phyloP scores from a whole-genome alignment of 2,797 vertebrate genomes.

The Rhabdomys pumilio region DNA sequence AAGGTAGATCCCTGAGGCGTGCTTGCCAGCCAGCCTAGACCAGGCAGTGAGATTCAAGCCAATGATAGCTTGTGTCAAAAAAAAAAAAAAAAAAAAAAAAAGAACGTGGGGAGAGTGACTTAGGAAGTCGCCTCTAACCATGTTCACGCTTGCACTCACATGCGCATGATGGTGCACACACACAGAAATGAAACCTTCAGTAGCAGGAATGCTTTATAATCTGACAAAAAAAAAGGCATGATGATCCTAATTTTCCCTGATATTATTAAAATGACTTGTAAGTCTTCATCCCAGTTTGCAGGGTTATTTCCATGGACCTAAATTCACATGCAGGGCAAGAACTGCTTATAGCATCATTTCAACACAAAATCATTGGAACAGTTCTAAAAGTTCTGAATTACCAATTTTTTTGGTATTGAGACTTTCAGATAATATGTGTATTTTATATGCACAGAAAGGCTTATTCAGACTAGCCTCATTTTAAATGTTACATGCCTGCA shows the following conservation, averaged over 20 bases:
- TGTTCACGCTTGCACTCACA: rapidly evolving
- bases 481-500: neutral
- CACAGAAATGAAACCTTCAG: neutral
- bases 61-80: neutral
- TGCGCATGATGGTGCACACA: neutral
- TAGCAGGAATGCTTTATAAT: too few species aligned
- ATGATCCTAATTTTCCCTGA: neutral
- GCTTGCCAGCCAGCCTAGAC: neutral
- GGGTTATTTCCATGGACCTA: neutral
- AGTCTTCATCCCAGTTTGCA: neutral
- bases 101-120: neutral
- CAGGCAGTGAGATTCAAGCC: neutral
- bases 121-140: neutral
- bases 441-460: neutral
- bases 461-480: neutral
- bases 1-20: neutral
- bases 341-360: neutral
- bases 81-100: neutral
- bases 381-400: neutral
- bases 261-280: neutral
- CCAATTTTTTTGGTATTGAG: neutral
- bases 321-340: neutral
- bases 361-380: neutral
- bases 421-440: neutral
- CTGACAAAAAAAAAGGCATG: neutral